phyloP scores from a whole-genome alignment of 2,113 vertebrate genomes.

The Triplophysa siluroides region DNA sequence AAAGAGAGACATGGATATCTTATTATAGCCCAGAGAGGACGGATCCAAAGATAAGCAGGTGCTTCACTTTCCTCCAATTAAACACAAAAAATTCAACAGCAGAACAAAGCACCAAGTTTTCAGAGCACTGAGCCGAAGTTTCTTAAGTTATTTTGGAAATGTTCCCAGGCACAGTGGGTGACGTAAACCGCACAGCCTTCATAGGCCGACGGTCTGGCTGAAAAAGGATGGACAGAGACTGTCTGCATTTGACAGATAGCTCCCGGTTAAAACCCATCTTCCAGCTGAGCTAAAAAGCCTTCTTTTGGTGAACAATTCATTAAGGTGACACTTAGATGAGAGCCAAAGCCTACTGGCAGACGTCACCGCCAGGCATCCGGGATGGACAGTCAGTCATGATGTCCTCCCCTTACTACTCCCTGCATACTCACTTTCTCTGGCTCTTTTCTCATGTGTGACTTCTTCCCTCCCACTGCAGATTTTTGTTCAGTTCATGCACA shows the following conservation, averaged over 20 bases:
- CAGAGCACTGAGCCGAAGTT: neutral
- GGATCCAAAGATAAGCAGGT: too few relatives aligned
- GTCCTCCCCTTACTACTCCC: neutral
- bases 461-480: neutral
- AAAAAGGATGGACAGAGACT: slow-evolving; percentile 1
- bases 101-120: neutral
- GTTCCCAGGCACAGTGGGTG: slow-evolving; percentile 13
- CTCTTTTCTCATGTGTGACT: neutral
- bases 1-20: too few relatives aligned
- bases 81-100: neutral
- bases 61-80: too few relatives aligned
- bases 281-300: slow-evolving; percentile 20
- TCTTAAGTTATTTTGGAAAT: slow-evolving; percentile 14
- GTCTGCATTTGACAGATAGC: slow-evolving; percentile 36
- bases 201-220: slow-evolving; percentile 8
- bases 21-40: too few relatives aligned
- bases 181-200: slow-evolving; percentile 9
- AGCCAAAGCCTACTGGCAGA: slow-evolving; percentile 24
- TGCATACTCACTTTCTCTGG: neutral
- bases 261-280: slow-evolving; percentile 8
- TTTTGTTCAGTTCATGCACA: slow-evolving; percentile 5
- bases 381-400: neutral
- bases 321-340: slow-evolving; percentile 27
- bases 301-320: slow-evolving; percentile 9
- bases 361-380: neutral